Base-by-base conservation (phyloP, 2,113 vertebrate genomes). In the Clarias macrocephalus region DNA sequence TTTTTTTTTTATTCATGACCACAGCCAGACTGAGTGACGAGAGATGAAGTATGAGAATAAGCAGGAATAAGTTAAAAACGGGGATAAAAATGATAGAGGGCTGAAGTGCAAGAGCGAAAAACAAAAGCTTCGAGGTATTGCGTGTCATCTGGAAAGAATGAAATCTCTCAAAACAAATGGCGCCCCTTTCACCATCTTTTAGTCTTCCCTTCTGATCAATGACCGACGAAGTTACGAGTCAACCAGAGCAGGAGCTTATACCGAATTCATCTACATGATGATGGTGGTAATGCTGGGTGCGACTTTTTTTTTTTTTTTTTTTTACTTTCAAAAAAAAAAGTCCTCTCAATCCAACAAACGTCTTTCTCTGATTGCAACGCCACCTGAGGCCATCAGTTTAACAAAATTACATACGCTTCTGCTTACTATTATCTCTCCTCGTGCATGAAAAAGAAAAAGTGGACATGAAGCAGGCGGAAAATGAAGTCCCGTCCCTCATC, bases 391-490 rank as follows among this genome's bases (percentile, higher is more conserved):
- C 23, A 82, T 30, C 48, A 10, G 52, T 79, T 65, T 76, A 85
- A 82, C 77, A 54, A 72, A 86, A 81, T 86, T 72, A 86, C 77
- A 60, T n/a, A 81, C 16, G 18, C 54, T 59, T 54, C 84, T n/a
- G 33, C 70, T 85, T 57, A 63, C 52, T 79, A 70, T 81, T 66
- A 81, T 81, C 23, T 86, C 33, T 72, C 63, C 28, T 37, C 9
- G 33, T n/a, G 85, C 77, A 81, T 70, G 77, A 60, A 81, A 72
- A 54, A 70, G 56, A 70, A 59, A 60, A n/a, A 77, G 59, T 19
- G 75, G 57, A 76, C 60, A 60, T 75, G 37, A 80, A 52, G 65
- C 56, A 52, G n/a, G 30, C 16, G 18, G 70, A 83, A 83, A 82
- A 83, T 73, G 42, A 76, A 75, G 66, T 62, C 57, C 57, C 11